Percentiles rank a stretch among this genome's conserved stretches.
phyloP scores from a whole-genome alignment of 64 coral and sea anemone species.

The Porites lutea region DNA sequence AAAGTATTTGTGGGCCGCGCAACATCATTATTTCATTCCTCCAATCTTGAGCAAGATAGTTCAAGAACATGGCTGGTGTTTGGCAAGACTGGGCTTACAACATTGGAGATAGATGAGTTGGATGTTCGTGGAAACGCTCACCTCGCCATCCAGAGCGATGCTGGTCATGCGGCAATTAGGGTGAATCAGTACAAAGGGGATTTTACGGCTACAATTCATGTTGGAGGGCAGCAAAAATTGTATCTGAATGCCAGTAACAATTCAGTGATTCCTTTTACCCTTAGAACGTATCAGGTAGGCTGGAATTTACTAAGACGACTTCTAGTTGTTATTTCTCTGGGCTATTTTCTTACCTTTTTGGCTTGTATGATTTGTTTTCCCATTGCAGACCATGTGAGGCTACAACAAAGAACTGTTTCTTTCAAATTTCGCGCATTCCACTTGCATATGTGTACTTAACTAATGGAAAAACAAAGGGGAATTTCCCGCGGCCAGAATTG shows the following conservation, averaged over 20 bases:
- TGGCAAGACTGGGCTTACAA: conserved; percentile 15
- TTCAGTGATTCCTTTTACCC: conserved; percentile 81
- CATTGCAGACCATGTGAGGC: too few relatives aligned
- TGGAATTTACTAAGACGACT: too few relatives aligned
- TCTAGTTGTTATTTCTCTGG: background rate
- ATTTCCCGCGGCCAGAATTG: too few relatives aligned
- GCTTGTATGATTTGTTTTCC: too few relatives aligned
- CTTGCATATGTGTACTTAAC: too few relatives aligned
- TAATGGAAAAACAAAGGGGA: too few relatives aligned
- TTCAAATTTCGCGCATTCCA: too few relatives aligned
- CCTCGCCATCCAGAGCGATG: conserved; percentile 73
- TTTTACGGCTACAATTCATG: conserved; percentile 84
- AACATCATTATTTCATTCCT: conserved; percentile 24
- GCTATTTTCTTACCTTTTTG: too few relatives aligned
- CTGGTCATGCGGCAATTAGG: conserved; percentile 31
- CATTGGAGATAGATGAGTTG: conserved; percentile 78
- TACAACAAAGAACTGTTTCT: too few relatives aligned
- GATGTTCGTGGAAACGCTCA: conserved; percentile 89
- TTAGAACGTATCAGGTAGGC: conserved; percentile 84
- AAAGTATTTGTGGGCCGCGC: conserved; percentile 85
- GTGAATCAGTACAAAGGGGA: conserved; percentile 83
- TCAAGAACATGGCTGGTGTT: conserved; percentile 91
- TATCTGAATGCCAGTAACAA: conserved; percentile 59
- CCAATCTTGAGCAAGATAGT: conserved; percentile 78
- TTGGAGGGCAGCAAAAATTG: conserved; percentile 67